A percentile compares a stretch with the other conserved stretches of the same genome.
These are phyloP conservation scores for Phalacrocorax brasilianus DNA, from an alignment of 2,113 vertebrate genomes.

Conservation along the genomic window DNA sequence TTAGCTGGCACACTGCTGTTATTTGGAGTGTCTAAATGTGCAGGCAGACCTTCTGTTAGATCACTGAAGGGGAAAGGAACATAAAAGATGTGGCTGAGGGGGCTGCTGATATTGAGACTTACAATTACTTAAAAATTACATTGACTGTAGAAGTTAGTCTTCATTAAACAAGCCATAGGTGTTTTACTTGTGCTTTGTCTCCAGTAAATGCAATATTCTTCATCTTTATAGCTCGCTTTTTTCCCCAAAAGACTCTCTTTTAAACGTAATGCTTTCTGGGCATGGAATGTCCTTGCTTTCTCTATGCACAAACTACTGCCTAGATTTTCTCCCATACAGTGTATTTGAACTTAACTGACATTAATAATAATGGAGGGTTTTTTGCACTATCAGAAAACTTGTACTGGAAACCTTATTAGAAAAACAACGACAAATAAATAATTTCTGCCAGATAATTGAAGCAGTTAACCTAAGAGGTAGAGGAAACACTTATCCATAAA, in stretches of 20 bases:
- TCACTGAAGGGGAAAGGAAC: background rate
- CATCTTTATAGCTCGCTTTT: background rate
- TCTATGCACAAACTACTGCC: background rate
- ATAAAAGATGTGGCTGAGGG: background rate
- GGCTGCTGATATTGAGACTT: background rate
- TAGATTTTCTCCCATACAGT: background rate
- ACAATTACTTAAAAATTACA: background rate
- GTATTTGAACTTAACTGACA: background rate
- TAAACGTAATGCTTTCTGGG: background rate
- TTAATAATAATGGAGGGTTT: background rate
- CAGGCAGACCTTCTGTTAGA: background rate
- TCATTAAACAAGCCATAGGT: background rate
- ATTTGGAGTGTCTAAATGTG: background rate
- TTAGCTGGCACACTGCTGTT: background rate
- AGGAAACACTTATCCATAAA: background rate
- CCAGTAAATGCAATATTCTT: background rate
- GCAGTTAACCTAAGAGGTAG: background rate
- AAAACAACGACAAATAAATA: background rate
- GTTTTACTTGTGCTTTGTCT: background rate
- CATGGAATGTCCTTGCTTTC: background rate
- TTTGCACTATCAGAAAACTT: background rate
- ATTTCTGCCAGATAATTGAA: background rate
- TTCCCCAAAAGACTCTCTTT: background rate
- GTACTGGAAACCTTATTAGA: background rate
- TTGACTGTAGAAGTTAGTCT: background rate